Conservation (phyloP, 2,113 vertebrate species). For the Ranitomeya variabilis region DNA sequence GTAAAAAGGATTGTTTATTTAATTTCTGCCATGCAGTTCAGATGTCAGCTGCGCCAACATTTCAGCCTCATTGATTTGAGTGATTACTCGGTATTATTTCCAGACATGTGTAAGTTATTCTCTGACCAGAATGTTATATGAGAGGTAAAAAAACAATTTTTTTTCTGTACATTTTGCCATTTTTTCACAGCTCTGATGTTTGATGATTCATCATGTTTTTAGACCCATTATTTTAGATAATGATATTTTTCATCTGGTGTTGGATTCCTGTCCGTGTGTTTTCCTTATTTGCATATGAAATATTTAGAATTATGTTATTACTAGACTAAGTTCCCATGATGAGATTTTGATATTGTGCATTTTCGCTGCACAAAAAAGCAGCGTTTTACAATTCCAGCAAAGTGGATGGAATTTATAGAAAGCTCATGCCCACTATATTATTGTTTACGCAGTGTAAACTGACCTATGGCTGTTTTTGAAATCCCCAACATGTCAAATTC, state of each 20-base stretch:
- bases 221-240: not conserved
- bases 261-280: not conserved
- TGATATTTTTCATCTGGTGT: not conserved
- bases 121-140: conserved; percentile 23
- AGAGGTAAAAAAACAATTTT: not conserved
- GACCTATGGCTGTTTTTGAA: no score
- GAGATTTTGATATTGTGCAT: no score
- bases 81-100: conserved; percentile 35
- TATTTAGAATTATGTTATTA: not conserved
- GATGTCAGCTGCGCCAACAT: conserved; percentile 33
- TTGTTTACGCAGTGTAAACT: no score
- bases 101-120: conserved; percentile 12
- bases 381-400: no score
- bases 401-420: no score
- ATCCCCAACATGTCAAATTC: no score
- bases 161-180: not conserved
- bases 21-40: conserved; percentile 12
- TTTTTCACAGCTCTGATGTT: not conserved
- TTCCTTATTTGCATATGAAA: not conserved
- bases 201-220: not conserved
- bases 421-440: no score
- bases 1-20: conserved; percentile 23
- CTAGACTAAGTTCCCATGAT: no score
- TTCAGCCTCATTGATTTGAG: conserved; percentile 42
- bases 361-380: no score